These are phyloP conservation scores for Seladonia tumulorum DNA, from an alignment of 2,888 invertebrate genomes.

Conservation along the genomic window DNA sequence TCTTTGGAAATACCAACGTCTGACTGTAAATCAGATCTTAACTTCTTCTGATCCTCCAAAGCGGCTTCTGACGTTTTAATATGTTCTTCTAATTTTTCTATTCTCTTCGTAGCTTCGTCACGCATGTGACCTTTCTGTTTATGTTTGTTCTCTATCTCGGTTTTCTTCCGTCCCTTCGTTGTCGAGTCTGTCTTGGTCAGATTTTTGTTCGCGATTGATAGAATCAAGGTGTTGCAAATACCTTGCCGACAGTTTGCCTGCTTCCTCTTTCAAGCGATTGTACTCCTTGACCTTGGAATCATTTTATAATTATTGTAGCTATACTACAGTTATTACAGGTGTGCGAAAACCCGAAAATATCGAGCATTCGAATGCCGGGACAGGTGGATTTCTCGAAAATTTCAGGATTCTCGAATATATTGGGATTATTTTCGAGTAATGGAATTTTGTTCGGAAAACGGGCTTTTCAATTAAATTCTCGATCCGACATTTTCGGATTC, in stretches of 20 bases:
- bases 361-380: no score
- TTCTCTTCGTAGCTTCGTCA: slow-evolving; percentile 96
- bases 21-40: slow-evolving; percentile 92
- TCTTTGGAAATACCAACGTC: slow-evolving; percentile 97
- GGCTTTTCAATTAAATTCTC: no score
- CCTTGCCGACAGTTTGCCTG: slow-evolving; percentile 96
- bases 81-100: slow-evolving; percentile 97
- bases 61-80: slow-evolving; percentile 96
- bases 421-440: no score
- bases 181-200: slow-evolving; percentile 97
- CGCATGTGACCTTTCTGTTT: slow-evolving; percentile 96
- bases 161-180: slow-evolving; percentile 95
- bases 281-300: slow-evolving; percentile 92
- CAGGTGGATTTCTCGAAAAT: no score
- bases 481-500: no score
- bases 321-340: not conserved
- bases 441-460: no score
- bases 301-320: slow-evolving; percentile 12
- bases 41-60: slow-evolving; percentile 93
- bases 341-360: no score
- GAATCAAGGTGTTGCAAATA: slow-evolving; percentile 98
- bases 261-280: slow-evolving; percentile 97
- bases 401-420: no score
- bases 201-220: slow-evolving; percentile 98
- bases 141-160: slow-evolving; percentile 95